Evolutionary conservation across 2,888 invertebrate genomes (phyloP).

Genomic region (Ormia ochracea): DNA sequence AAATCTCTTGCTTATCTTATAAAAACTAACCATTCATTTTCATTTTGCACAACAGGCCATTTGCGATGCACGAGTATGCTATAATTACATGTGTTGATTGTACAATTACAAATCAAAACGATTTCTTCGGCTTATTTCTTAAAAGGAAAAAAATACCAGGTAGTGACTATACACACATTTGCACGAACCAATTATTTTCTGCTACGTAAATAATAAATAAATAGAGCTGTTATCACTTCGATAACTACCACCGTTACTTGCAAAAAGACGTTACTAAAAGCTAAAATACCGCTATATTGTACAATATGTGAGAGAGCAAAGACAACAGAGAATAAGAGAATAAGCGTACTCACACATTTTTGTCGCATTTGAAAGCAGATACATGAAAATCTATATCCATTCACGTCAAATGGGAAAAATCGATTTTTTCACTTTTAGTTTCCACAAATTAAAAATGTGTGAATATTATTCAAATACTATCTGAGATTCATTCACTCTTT

Average conservation of each 20-base stretch:
- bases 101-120: slow-evolving; percentile 24
- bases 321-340: slow-evolving; percentile 34
- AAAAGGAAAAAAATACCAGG: neutral
- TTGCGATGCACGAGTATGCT: slow-evolving; percentile 6
- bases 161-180: slow-evolving; percentile 16
- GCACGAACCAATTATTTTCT: too few species aligned
- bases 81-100: slow-evolving; percentile 2
- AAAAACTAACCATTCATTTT: slow-evolving; percentile 36
- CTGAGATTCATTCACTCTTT: neutral
- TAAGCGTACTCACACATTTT: slow-evolving; percentile 30
- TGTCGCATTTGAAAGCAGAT: slow-evolving; percentile 55
- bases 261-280: slow-evolving; percentile 11
- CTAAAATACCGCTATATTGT: slow-evolving; percentile 50
- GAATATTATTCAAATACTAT: neutral
- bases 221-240: neutral
- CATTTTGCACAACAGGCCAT: slow-evolving; percentile 34
- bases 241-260: slow-evolving; percentile 24
- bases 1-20: slow-evolving; percentile 26
- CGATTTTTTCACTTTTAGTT: slow-evolving; percentile 63
- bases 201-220: too few species aligned
- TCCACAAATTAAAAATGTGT: slow-evolving; percentile 22
- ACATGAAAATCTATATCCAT: slow-evolving; percentile 64
- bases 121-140: neutral
- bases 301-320: slow-evolving; percentile 20
- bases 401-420: slow-evolving; percentile 64